phyloP scores from a whole-genome alignment of 2,888 invertebrate species.

The Anoplius nigerrimus region DNA sequence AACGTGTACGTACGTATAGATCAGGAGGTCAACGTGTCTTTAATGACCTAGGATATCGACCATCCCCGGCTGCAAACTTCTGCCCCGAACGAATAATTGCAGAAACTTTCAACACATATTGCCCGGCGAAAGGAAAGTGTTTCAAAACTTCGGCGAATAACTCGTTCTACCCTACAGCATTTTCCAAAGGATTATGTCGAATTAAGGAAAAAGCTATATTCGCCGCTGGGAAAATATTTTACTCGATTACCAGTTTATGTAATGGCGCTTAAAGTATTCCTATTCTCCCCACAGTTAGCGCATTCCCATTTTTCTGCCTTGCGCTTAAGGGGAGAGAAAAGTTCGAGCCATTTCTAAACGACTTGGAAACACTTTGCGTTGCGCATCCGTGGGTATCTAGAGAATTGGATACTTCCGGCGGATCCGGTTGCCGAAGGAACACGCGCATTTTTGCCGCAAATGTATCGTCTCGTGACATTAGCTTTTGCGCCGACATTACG shows the following conservation, averaged over 20 bases:
- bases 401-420: not conserved
- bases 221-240: no score
- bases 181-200: no score
- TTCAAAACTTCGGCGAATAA: no score
- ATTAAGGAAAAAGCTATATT: no score
- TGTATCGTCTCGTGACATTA: not conserved
- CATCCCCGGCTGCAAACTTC: not conserved
- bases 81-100: not conserved
- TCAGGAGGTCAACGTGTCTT: conserved; percentile 32
- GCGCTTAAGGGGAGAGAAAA: no score
- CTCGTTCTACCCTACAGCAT: no score
- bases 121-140: no score
- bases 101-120: not conserved
- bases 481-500: not conserved
- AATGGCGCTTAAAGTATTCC: no score
- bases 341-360: no score
- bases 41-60: conserved; percentile 29
- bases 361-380: not conserved
- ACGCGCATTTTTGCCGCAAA: conserved; percentile 19
- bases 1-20: conserved; percentile 2
- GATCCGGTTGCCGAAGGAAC: not conserved
- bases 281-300: no score
- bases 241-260: no score
- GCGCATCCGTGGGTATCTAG: not conserved
- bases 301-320: no score